Percentiles rank a stretch among this genome's conserved stretches.
These are phyloP conservation scores for Channa argus DNA, from an alignment of 2,113 vertebrate species.

Conservation along the genomic window DNA sequence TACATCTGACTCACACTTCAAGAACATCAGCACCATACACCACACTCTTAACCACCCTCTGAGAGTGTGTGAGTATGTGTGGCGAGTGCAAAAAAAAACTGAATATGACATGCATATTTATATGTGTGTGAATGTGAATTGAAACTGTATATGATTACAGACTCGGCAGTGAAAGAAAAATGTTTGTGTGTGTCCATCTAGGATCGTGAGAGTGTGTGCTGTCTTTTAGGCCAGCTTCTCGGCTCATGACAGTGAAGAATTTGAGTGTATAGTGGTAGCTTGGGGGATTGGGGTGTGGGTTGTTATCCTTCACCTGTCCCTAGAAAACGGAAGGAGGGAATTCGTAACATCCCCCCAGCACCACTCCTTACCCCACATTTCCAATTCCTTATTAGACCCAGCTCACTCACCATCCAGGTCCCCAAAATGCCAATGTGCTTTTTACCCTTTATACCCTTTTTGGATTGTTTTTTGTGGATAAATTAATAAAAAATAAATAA, in stretches of 20 bases:
- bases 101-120: conserved; percentile 47
- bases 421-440: conserved; percentile 13
- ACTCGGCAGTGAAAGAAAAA: conserved; percentile 25
- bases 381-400: conserved; percentile 56
- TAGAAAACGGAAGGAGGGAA: conserved; percentile 74
- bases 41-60: conserved; percentile 37
- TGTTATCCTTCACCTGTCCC: conserved; percentile 75
- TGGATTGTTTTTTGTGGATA: too few relatives aligned
- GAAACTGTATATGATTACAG: conserved; percentile 53
- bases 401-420: conserved; percentile 11
- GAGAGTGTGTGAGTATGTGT: conserved; percentile 27
- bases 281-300: conserved; percentile 1
- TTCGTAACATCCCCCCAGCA: conserved; percentile 30
- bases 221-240: conserved; percentile 13
- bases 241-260: conserved; percentile 56
- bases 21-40: conserved; percentile 64
- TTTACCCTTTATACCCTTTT: not conserved
- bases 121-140: conserved; percentile 29
- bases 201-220: conserved; percentile 31
- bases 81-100: conserved; percentile 29
- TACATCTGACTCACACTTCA: conserved; percentile 74
- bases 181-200: conserved; percentile 21
- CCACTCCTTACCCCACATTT: too few relatives aligned
- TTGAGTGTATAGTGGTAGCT: conserved; percentile 25
- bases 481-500: not conserved